These are phyloP conservation scores for Callionymus lyra DNA, from an alignment of 2,113 vertebrate species.

Conservation along the genomic window DNA sequence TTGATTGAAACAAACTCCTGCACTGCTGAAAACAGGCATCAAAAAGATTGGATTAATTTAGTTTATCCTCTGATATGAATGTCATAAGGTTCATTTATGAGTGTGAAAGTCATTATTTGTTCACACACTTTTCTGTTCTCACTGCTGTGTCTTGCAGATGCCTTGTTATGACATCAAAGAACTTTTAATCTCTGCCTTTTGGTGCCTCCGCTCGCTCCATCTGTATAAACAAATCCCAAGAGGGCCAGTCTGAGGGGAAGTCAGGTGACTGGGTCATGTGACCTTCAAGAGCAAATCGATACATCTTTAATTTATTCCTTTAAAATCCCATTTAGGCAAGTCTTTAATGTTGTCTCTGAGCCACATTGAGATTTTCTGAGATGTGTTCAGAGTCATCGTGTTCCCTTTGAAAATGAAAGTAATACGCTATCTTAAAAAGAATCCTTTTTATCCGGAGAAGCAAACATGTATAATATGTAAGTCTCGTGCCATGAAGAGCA, in stretches of 20 bases:
- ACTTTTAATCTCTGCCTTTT: constrained; percentile 73
- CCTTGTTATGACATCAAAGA: constrained; percentile 74
- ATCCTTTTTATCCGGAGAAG: constrained; percentile 52
- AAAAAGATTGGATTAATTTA: too few species aligned
- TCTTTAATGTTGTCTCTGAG: constrained; percentile 71
- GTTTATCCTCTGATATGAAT: too few species aligned
- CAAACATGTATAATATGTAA: constrained; percentile 61
- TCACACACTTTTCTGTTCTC: too few species aligned
- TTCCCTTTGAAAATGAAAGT: constrained; percentile 69
- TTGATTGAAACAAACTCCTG: too few species aligned
- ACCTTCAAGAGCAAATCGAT: constrained; percentile 57
- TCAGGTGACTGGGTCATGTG: constrained; percentile 63
- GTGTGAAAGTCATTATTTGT: too few species aligned
- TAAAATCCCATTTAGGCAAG: constrained; percentile 57
- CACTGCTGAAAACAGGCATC: too few species aligned
- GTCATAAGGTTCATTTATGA: too few species aligned
- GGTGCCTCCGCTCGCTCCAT: constrained; percentile 69
- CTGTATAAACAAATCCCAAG: constrained; percentile 77
- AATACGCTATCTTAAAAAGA: constrained; percentile 61
- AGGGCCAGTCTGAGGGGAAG: constrained; percentile 61
- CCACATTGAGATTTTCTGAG: constrained; percentile 60
- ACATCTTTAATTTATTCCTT: constrained; percentile 60
- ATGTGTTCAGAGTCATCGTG: constrained; percentile 56
- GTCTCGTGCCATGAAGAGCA: constrained; percentile 41
- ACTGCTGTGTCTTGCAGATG: constrained; percentile 70